Conservation (phyloP, 2,888 invertebrate genomes). For the Drosophila nr. medialis region DNA sequence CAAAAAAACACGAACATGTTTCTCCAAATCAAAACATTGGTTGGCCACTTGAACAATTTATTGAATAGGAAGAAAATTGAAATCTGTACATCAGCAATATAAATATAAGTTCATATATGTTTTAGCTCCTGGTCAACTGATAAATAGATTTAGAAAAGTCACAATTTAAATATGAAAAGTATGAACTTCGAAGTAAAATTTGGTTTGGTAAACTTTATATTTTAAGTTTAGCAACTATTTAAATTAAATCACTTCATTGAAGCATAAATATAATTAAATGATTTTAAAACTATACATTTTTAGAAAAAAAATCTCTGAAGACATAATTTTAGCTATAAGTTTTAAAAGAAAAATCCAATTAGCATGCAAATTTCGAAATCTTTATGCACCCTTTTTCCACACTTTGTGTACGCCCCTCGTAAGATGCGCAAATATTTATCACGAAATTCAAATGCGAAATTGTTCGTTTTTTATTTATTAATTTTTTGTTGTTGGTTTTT, state of each 20-base stretch:
- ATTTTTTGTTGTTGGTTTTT: not conserved
- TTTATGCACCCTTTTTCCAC: not conserved
- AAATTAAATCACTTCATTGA: not conserved
- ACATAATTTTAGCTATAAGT: too few relatives aligned
- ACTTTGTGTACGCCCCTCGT: constrained; percentile 9
- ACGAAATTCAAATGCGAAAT: constrained; percentile 3
- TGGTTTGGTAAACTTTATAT: not conserved
- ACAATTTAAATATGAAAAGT: not conserved
- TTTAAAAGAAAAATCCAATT: not conserved
- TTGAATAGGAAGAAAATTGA: not conserved
- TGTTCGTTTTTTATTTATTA: not conserved
- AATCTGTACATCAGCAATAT: not conserved
- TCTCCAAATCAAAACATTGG: not conserved
- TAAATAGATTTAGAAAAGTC: not conserved
- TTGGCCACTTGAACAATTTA: not conserved
- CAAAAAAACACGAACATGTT: not conserved
- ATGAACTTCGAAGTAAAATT: not conserved
- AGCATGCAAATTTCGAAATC: not conserved
- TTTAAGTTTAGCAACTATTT: not conserved
- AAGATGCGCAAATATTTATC: constrained; percentile 1
- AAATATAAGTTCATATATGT: not conserved
- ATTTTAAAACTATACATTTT: not conserved
- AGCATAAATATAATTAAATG: not conserved
- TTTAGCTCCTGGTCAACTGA: not conserved
- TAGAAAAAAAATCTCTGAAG: too few relatives aligned